Percentiles rank a stretch among this genome's conserved stretches.
Evolutionary conservation across 2,888 invertebrate species (phyloP).

Genomic region (Lasioglossum zephyrum): DNA sequence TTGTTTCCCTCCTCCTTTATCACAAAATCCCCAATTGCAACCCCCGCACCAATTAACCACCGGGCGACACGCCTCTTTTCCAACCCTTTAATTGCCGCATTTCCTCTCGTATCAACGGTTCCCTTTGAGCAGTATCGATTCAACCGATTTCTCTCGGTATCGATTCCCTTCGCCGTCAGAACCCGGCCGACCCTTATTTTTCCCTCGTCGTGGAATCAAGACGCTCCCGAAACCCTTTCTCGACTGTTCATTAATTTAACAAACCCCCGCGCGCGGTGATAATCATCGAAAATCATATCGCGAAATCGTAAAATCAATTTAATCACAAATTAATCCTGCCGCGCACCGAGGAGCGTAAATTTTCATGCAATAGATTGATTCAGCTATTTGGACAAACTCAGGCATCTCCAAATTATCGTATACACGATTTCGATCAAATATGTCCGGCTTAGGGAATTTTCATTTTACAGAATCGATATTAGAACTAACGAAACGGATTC

Average conservation of each 20-base stretch:
- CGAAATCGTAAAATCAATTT: no score
- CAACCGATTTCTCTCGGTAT: slow-evolving; percentile 32
- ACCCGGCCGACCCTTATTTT: neutral
- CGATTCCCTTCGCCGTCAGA: neutral
- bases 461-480: no score
- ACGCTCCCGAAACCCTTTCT: neutral
- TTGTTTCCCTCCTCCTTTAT: slow-evolving; percentile 54
- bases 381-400: no score
- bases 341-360: no score
- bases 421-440: no score
- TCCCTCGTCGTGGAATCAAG: neutral
- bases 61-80: slow-evolving; percentile 50
- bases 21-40: slow-evolving; percentile 51
- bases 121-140: slow-evolving; percentile 11
- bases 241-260: neutral
- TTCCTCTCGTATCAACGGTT: slow-evolving; percentile 35
- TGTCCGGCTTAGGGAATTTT: no score
- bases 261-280: neutral
- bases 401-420: no score
- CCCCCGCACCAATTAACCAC: slow-evolving; percentile 49
- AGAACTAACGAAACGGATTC: no score
- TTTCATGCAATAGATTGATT: no score
- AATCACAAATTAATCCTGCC: no score
- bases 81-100: slow-evolving; percentile 54
- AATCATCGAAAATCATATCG: neutral